A percentile compares a stretch with the other conserved stretches of the same genome.
Evolutionary conservation across 1,140 invertebrate species (phyloP).

Genomic region (Bradysia coprophila): DNA sequence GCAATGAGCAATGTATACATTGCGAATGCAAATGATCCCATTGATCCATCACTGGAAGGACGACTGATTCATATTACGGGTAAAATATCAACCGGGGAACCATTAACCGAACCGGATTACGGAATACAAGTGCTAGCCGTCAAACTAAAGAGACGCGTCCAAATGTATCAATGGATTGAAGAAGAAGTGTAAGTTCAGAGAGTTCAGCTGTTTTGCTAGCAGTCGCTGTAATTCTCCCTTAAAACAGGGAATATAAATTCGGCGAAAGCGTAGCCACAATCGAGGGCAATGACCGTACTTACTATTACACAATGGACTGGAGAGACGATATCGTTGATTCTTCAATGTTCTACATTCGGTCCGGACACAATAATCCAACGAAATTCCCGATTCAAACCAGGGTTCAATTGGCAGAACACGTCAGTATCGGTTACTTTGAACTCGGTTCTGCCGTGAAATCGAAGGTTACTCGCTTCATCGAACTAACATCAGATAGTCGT

Average conservation of each 20-base stretch:
- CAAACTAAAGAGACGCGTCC: constrained; percentile 53
- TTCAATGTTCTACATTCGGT: constrained; percentile 46
- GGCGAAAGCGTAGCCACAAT: constrained; percentile 14
- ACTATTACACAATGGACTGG: constrained; percentile 67
- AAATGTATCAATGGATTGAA: constrained; percentile 88
- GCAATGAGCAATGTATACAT: constrained; percentile 38
- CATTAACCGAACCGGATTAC: constrained; percentile 61
- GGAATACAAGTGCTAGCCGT: constrained; percentile 55
- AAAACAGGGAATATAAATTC: constrained; percentile 18
- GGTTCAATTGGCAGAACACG: constrained; percentile 33
- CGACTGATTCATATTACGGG: constrained; percentile 60
- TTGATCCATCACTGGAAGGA: constrained; percentile 45
- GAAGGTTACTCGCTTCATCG: constrained; percentile 56
- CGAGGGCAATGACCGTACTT: constrained; percentile 29
- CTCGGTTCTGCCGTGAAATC: constrained; percentile 38
- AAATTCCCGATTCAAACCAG: constrained; percentile 41
- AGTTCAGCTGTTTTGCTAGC: no score
- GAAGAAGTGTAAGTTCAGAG: constrained; percentile 32
- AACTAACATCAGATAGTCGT: constrained; percentile 65
- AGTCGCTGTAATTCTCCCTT: no score
- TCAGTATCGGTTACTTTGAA: constrained; percentile 32
- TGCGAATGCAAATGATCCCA: constrained; percentile 30
- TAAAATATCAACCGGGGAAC: constrained; percentile 49
- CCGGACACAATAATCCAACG: constrained; percentile 61
- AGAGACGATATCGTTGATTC: constrained; percentile 64